Base-by-base conservation (phyloP, 1,140 invertebrate species). In the Reticulitermes speratus region DNA sequence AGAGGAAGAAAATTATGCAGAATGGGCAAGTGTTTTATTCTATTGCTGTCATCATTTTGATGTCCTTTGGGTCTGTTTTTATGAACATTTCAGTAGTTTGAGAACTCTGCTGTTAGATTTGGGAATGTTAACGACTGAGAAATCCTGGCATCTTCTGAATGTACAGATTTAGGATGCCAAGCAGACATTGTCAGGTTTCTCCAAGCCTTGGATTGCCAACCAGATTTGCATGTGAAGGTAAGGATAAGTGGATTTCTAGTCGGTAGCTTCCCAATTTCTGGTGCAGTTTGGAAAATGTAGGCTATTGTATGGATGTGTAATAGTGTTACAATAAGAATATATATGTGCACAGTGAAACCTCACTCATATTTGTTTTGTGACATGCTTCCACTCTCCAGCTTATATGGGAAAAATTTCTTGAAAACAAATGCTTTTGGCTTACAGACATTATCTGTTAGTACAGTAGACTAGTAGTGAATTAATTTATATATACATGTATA, bases 171-270 rank as follows among this genome's bases (percentile, higher is more conserved):
- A 30, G 25, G 65, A 30, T n/a, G 8, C n/a, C n/a, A 75, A 75
- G 14, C 25, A 75, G 65, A 30, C 16, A 2, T 30, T 75, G n/a
- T 75, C n/a, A 75, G 65, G 65, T 30, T 30, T n/a, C 14, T n/a
- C n/a, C 9, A n/a, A 30, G 5, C 8, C 5, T 75, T 30, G 65
- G 65, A 75, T 2, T 30, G 65, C 11, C 65, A n/a, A 30, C 65
- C 65, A 75, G 25, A n/a, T 75, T 30, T 30, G n/a, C 25, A 75
- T 2, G 7, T 75, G 65, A 75, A 75, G 65, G 65, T 75, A 75
- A 75, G 65, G 65, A 75, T 75, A 75, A 30, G 65, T 75, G 65
- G 65, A 30, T 75, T 75, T 75, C 65, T 75, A 75, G 65, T 30
- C 65, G 65, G n/a, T 75, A 75, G 65, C 65, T 75, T 75, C n/a